phyloP scores from a whole-genome alignment of 2,113 vertebrate genomes.

The Odobenus rosmarus region DNA sequence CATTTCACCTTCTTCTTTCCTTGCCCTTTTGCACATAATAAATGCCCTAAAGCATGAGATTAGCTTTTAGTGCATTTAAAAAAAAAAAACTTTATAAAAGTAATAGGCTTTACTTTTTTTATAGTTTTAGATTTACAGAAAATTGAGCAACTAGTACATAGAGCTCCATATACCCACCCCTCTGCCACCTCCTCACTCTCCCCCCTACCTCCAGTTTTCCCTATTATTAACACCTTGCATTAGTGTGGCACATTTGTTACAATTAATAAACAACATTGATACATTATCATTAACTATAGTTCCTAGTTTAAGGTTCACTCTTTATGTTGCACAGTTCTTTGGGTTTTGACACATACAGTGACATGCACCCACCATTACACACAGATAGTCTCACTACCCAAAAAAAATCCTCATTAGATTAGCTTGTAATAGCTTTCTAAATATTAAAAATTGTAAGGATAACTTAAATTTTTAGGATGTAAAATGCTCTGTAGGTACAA shows the following conservation, averaged over 20 bases:
- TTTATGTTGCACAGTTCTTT: too few relatives aligned
- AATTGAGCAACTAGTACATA: too few relatives aligned
- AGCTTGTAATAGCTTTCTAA: neutral
- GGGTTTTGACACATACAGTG: too few relatives aligned
- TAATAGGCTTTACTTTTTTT: neutral
- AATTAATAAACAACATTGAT: too few relatives aligned
- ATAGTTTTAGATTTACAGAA: slow-evolving; percentile 2
- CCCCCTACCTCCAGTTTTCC: too few relatives aligned
- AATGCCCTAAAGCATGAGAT: neutral
- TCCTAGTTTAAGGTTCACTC: too few relatives aligned
- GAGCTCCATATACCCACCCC: too few relatives aligned
- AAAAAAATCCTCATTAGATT: neutral
- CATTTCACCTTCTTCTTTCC: neutral
- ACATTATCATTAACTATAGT: too few relatives aligned
- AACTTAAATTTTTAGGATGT: slow-evolving; percentile 24
- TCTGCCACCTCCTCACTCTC: too few relatives aligned
- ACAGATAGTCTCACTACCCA: neutral
- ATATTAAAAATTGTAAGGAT: slow-evolving; percentile 9
- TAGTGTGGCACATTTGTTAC: too few relatives aligned
- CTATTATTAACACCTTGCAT: too few relatives aligned
- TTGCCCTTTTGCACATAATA: neutral
- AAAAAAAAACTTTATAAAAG: neutral
- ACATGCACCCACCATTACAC: too few relatives aligned
- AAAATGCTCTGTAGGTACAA: neutral
- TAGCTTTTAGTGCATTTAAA: neutral